These are phyloP conservation scores for Penaeus indicus DNA, from an alignment of 1,140 invertebrate species.

Conservation along the genomic window DNA sequence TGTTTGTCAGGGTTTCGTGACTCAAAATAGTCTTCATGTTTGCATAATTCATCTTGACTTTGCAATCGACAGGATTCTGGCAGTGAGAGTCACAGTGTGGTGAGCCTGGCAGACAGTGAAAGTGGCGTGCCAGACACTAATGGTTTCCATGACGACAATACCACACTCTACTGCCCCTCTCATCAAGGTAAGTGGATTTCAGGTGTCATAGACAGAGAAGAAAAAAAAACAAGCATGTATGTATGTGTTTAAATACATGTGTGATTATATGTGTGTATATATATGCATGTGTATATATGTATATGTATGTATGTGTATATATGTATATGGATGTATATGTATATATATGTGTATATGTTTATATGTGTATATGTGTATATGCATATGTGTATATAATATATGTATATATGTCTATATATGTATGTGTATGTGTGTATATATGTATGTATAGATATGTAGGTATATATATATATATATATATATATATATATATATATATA, in stretches of 20 bases:
- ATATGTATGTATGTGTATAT: no score
- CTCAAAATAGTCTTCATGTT: neutral
- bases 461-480: neutral
- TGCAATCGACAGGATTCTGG: conserved; percentile 52
- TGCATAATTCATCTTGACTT: neutral
- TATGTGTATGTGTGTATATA: neutral
- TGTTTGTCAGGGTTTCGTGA: no score
- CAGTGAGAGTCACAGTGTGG: conserved; percentile 60
- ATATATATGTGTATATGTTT: no score
- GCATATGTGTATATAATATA: neutral
- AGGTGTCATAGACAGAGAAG: neutral
- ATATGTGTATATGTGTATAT: no score
- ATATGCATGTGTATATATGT: no score
- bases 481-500: neutral
- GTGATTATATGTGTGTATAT: no score
- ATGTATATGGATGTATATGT: no score
- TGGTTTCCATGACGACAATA: conserved; percentile 43
- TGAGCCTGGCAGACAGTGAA: conserved; percentile 54
- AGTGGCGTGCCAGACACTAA: conserved; percentile 37
- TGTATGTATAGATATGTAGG: neutral
- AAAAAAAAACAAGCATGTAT: neutral
- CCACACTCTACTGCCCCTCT: conserved; percentile 62
- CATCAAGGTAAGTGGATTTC: conserved; percentile 54
- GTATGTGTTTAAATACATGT: no score
- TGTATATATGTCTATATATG: neutral